Conservation (phyloP, 2,797 vertebrate genomes). For the Pseudotriccus pelzelni region DNA sequence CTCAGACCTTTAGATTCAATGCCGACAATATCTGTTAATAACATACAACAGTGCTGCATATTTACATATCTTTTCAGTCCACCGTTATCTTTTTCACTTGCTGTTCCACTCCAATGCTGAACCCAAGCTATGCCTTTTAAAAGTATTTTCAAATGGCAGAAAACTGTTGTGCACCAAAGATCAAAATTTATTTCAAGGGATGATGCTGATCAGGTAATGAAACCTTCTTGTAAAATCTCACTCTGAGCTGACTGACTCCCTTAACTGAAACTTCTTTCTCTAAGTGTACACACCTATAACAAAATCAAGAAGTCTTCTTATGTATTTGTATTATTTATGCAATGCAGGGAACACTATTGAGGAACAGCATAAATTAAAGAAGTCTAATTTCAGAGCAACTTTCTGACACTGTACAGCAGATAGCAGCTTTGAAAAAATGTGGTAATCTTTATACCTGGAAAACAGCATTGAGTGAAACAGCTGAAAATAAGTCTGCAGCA, state of each 20-base stretch:
- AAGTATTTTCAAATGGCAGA: neutral
- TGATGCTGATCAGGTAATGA: neutral
- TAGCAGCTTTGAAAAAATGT: neutral
- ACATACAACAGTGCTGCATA: fast-evolving
- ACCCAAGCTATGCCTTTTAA: neutral
- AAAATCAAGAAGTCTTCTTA: neutral
- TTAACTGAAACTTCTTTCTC: neutral
- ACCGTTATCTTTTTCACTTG: neutral
- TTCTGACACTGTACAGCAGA: neutral
- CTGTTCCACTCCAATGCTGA: neutral
- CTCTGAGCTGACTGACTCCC: fast-evolving
- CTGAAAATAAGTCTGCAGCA: neutral
- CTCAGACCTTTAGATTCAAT: neutral
- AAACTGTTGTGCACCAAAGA: neutral
- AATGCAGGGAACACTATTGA: neutral
- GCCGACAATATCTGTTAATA: neutral
- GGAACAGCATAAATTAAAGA: neutral
- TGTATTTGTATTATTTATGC: neutral
- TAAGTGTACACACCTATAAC: neutral
- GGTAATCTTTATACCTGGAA: neutral
- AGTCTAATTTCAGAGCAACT: neutral
- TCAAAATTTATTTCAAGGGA: neutral
- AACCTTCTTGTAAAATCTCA: neutral
- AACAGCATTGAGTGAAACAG: neutral
- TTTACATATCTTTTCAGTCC: neutral